Percentiles rank a stretch among this genome's conserved stretches.
These are phyloP conservation scores for Epicampocera succincta DNA, from an alignment of 2,888 invertebrate genomes.

Conservation along the genomic window DNA sequence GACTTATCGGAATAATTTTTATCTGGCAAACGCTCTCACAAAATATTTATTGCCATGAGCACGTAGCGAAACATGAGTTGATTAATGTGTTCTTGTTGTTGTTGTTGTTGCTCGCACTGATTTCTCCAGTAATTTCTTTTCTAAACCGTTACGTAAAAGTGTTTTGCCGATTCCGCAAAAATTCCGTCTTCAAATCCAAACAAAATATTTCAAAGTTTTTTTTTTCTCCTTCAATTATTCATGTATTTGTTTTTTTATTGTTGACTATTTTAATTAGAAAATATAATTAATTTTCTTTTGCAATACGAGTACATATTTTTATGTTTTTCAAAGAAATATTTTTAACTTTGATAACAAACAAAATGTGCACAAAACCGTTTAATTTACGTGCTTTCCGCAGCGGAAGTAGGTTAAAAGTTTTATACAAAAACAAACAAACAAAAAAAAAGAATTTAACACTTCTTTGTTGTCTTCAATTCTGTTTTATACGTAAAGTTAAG, in stretches of 20 bases:
- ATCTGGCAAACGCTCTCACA: no score
- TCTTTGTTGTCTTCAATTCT: slow-evolving; percentile 28
- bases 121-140: no score
- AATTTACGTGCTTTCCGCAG: slow-evolving; percentile 68
- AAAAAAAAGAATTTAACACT: slow-evolving; percentile 26
- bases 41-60: no score
- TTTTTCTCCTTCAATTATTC: no score
- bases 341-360: not conserved
- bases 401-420: slow-evolving; percentile 70
- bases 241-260: slow-evolving; percentile 1
- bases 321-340: slow-evolving; percentile 18
- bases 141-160: no score
- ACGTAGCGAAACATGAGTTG: no score
- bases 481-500: slow-evolving; percentile 8
- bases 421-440: not conserved
- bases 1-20: no score
- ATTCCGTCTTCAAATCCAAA: not conserved
- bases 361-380: slow-evolving; percentile 60
- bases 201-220: no score
- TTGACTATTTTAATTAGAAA: slow-evolving; percentile 4
- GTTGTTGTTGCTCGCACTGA: no score
- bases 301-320: no score
- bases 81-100: no score
- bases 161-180: no score
- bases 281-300: slow-evolving; percentile 9